Evolutionary conservation across 2,113 vertebrate species (phyloP).

Genomic region (Salvator merianae): DNA sequence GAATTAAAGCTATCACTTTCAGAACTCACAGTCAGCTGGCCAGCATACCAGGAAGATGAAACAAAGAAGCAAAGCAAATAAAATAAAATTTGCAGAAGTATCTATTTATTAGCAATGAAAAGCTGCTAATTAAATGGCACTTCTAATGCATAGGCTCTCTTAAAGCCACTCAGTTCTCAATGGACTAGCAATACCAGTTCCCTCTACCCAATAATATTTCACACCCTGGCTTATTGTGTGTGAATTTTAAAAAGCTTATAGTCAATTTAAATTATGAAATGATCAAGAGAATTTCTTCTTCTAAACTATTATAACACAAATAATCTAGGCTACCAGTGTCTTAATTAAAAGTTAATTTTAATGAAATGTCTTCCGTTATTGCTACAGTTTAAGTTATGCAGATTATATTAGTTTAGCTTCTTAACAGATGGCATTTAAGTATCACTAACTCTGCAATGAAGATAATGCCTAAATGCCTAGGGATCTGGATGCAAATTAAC

Average conservation of each 20-base stretch:
- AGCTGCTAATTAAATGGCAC: constrained; percentile 3
- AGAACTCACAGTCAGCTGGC: background rate
- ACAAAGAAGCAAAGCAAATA: constrained; percentile 21
- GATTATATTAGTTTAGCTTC: constrained; percentile 18
- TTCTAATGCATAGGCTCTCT: background rate
- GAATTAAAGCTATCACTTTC: background rate
- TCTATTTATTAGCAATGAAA: constrained; percentile 23
- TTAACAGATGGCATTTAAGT: constrained; percentile 28
- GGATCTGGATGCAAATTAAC: background rate
- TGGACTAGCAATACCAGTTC: background rate
- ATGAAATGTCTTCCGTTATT: constrained; percentile 19
- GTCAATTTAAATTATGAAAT: constrained; percentile 14
- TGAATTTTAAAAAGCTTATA: background rate
- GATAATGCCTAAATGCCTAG: background rate
- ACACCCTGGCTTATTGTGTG: background rate
- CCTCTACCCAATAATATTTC: background rate
- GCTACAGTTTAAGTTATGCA: constrained; percentile 4
- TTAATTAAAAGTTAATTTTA: constrained; percentile 31
- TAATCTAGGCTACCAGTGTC: constrained; percentile 1
- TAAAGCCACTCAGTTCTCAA: background rate
- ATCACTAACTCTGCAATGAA: background rate
- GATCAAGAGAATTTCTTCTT: constrained; percentile 16
- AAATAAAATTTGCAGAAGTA: constrained; percentile 5
- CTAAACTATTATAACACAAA: constrained; percentile 11
- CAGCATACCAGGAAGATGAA: background rate